A percentile compares a stretch with the other conserved stretches of the same genome.
Conservation (phyloP, 2,113 vertebrate species). For the Microcebus tavaratra region DNA sequence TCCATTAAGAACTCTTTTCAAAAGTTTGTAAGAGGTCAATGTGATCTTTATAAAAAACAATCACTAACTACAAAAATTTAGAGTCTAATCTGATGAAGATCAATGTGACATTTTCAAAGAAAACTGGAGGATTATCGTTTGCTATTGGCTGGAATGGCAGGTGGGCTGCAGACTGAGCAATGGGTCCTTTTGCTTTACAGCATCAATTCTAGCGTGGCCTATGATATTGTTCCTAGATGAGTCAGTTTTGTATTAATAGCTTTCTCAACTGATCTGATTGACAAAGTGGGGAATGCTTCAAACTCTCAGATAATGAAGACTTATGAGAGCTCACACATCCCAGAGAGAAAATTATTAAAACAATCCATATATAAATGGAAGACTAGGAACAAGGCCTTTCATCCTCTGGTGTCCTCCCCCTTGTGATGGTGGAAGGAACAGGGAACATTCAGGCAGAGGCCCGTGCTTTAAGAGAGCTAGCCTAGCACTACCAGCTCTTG, state of each 20-base stretch:
- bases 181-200: not conserved
- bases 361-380: not conserved
- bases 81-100: not conserved
- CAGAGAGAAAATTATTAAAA: not conserved
- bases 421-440: not conserved
- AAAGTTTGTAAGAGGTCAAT: conserved; percentile 38
- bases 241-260: not conserved
- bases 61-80: not conserved
- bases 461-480: not conserved
- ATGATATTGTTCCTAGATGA: not conserved
- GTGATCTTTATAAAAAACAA: not conserved
- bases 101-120: not conserved
- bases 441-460: not conserved
- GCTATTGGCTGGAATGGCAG: not conserved
- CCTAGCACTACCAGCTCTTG: not conserved
- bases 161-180: not conserved
- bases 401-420: not conserved
- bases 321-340: not conserved
- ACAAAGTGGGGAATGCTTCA: not conserved
- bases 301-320: not conserved
- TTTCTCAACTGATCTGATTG: conserved; percentile 18
- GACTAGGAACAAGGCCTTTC: not conserved
- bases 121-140: not conserved
- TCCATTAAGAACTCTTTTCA: not conserved
- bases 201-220: not conserved